Percentiles rank a stretch among this genome's conserved stretches.
These are phyloP conservation scores for Sinelater perroti DNA, from an alignment of 2,888 invertebrate genomes.

Conservation along the genomic window DNA sequence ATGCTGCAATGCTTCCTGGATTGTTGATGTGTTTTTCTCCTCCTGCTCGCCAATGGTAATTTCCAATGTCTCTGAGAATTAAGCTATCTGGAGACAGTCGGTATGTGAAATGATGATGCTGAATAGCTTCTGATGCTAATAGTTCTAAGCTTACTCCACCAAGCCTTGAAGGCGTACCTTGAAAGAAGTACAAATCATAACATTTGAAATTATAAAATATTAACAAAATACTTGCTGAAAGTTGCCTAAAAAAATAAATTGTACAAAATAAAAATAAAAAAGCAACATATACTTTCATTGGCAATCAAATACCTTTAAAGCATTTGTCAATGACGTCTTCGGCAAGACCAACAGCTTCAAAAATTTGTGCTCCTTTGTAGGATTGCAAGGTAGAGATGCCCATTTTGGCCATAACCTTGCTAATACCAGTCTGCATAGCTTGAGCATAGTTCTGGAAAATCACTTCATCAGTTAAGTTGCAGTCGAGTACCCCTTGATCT, in stretches of 20 bases:
- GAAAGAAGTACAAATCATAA: no score
- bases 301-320: slow-evolving; percentile 70
- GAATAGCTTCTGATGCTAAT: slow-evolving; percentile 84
- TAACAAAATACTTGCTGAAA: no score
- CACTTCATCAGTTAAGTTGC: slow-evolving; percentile 77
- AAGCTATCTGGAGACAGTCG: slow-evolving; percentile 74
- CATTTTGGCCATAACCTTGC: slow-evolving; percentile 98
- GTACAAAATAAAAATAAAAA: background rate
- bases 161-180: slow-evolving; percentile 72
- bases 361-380: slow-evolving; percentile 99
- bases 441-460: slow-evolving; percentile 89
- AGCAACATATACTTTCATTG: no score
- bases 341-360: slow-evolving; percentile 96
- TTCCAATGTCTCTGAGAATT: slow-evolving; percentile 82
- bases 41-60: slow-evolving; percentile 95
- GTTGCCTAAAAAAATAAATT: no score
- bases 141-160: slow-evolving; percentile 93
- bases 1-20: slow-evolving; percentile 77
- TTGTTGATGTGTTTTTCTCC: slow-evolving; percentile 99
- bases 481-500: slow-evolving; percentile 84
- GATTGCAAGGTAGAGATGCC: slow-evolving; percentile 98
- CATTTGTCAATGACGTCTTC: slow-evolving; percentile 94
- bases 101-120: slow-evolving; percentile 82
- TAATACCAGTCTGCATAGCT: slow-evolving; percentile 66
- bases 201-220: no score